Evolutionary conservation across 2,888 invertebrate species (phyloP), one percentile per base, ranked within the genome.

Genomic region (Girardia tigrina): DNA sequence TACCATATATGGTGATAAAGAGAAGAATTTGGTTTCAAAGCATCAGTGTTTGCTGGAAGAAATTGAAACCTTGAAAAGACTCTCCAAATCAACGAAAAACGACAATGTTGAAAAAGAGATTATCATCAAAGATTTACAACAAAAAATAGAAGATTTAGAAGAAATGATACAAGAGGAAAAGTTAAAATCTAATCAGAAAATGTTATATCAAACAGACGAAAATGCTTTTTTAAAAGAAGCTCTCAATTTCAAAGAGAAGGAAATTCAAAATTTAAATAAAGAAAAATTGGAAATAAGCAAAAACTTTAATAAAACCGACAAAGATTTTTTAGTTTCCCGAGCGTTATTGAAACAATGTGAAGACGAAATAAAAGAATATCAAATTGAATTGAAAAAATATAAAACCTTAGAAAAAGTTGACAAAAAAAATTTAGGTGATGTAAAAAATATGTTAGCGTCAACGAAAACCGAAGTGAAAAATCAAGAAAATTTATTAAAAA

Each of bases 281-380:
- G 56, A 56, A 56, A 8, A 8, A n/a, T 56, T 56, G n/a, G n/a
- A n/a, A 4, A 4, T n/a, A 20, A 23, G 23, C 23, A 56, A 56
- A 16, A 56, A n/a, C 4, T 4, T n/a, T 12, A 56, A 16, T 56
- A 56, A 56, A 8, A 4, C 23, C 4, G n/a, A 56, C n/a, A 56
- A 56, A 56, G 56, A 56, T 56, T 56, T 56, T 6, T 56, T 56
- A 23, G 56, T 56, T 8, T 20, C 56, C 4, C n/a, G 23, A 56
- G 56, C 56, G 4, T 23, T 56, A 20, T 56, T 56, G 23, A 56
- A 23, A n/a, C 56, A 56, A 56, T 56, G 56, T 16, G 56, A 56
- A 56, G 56, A 56, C n/a, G 56, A 56, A 56, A 4, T 56, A n/a
- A 56, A 56, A 56, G 56, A 56, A 56, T 56, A 56, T 56, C 56